phyloP scores from a whole-genome alignment of 2,888 invertebrate species.

The Apamea crenata region DNA sequence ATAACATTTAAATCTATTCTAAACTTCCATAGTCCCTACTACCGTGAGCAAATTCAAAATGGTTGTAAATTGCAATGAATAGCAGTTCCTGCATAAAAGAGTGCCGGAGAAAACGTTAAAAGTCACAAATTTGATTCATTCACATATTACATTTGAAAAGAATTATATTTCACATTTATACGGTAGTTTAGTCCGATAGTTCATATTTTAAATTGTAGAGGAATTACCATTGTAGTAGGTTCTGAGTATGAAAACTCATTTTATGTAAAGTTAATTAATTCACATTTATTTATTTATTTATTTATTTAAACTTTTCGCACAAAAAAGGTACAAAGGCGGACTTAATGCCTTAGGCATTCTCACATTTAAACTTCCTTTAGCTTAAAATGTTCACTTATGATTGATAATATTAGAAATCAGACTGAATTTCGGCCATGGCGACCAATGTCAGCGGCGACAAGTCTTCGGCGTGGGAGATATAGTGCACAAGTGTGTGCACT shows the following conservation, averaged over 20 bases:
- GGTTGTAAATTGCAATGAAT: slow-evolving; percentile 57
- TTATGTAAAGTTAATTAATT: background rate
- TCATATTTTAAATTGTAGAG: slow-evolving; percentile 24
- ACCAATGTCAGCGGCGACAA: background rate
- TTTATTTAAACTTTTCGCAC: background rate
- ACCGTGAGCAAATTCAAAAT: slow-evolving; percentile 55
- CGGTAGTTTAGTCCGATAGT: background rate
- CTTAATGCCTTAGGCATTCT: too few relatives aligned
- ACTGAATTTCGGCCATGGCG: background rate
- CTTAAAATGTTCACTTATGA: background rate
- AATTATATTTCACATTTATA: slow-evolving; percentile 55
- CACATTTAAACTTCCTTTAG: background rate
- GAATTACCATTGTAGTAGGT: background rate
- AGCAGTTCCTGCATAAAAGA: slow-evolving; percentile 61
- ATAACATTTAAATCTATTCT: slow-evolving; percentile 12
- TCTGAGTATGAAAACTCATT: background rate
- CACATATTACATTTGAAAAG: slow-evolving; percentile 48
- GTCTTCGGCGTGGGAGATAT: background rate
- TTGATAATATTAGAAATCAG: background rate
- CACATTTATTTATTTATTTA: too few relatives aligned
- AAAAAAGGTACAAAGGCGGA: too few relatives aligned
- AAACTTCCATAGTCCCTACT: slow-evolving; percentile 14
- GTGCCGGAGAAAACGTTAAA: slow-evolving; percentile 61
- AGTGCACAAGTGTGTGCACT: background rate
- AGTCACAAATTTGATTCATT: slow-evolving; percentile 70